Evolutionary conservation across 1,140 invertebrate species (phyloP), one percentile per base, ranked within the genome.

Genomic region (Hypothenemus hampei): DNA sequence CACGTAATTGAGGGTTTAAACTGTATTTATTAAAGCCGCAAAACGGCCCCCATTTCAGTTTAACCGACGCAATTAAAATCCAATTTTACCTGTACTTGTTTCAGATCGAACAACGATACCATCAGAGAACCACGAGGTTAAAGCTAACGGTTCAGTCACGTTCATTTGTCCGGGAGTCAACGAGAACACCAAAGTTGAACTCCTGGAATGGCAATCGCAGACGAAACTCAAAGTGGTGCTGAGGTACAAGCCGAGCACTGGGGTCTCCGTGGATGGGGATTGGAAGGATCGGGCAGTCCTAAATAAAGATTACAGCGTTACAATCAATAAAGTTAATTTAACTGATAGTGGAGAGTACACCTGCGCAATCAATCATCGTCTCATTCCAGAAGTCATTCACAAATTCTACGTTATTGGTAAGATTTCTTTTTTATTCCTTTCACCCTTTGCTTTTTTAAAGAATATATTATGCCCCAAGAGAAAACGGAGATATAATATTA

Each of bases 331-430:
- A 15, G 81, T 82, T 0, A 67, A 73, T 24, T 78, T 80, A 6
- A 71, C 73, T 16, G 84, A 86, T 67, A 81, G 75, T 29, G 82
- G 81, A 10, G 79, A 82, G 55, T 85, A 85, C 64, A 73, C 76
- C 21, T 86, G 83, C 61, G 70, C 84, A 26, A 80, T 85, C 53
- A 86, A 86, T 69, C 81, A 78, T 65, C 73, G 82, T 15, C 78
- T 80, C 39, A 75, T 76, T 62, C 78, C 80, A 3, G 81, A 84
- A 57, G 77, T 77, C 4, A 74, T 84, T 26, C 73, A 84, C 10
- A 75, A 78, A 58, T 75, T 86, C 46, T 71, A 80, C 29, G 82
- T 86, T 18, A 81, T 83, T 77, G 83, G 83, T 85, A 69, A 70
- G 54, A 40, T n/a, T n/a, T n/a, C n/a, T n/a, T n/a, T 21, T 43